These are phyloP conservation scores for Temnopleurus reevesii DNA, from an alignment of 53 echinoderm and acorn worm genomes.

Conservation along the genomic window DNA sequence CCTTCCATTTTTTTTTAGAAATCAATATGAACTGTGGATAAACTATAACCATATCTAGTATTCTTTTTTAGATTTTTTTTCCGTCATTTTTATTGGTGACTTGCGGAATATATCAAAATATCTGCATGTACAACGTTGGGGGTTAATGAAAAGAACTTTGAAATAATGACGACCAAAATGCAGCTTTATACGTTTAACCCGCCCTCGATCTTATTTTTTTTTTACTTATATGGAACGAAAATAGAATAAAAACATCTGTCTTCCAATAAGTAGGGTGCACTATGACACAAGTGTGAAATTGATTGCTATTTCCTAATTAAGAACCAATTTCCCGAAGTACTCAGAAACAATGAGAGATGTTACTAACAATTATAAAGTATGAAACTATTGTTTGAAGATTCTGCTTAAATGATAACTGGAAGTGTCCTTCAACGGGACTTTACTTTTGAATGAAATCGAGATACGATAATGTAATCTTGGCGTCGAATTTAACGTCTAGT, in stretches of 20 bases:
- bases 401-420: not conserved
- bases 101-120: too few relatives aligned
- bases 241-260: not conserved
- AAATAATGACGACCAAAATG: too few relatives aligned
- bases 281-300: not conserved
- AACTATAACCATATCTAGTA: too few relatives aligned
- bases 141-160: too few relatives aligned
- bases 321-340: conserved; percentile 36
- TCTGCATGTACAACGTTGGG: too few relatives aligned
- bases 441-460: not conserved
- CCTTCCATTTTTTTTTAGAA: too few relatives aligned
- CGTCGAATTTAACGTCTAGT: conserved; percentile 14
- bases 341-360: not conserved
- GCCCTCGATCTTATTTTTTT: not conserved
- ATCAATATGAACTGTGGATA: too few relatives aligned
- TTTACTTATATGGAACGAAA: not conserved
- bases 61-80: too few relatives aligned
- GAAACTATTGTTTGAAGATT: not conserved
- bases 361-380: not conserved
- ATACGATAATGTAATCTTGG: not conserved
- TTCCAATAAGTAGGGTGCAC: not conserved
- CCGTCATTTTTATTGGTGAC: too few relatives aligned
- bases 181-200: too few relatives aligned
- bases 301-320: conserved; percentile 40
- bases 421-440: not conserved